phyloP scores from a whole-genome alignment of 2,888 invertebrate species.

The Resseliella maxima region DNA sequence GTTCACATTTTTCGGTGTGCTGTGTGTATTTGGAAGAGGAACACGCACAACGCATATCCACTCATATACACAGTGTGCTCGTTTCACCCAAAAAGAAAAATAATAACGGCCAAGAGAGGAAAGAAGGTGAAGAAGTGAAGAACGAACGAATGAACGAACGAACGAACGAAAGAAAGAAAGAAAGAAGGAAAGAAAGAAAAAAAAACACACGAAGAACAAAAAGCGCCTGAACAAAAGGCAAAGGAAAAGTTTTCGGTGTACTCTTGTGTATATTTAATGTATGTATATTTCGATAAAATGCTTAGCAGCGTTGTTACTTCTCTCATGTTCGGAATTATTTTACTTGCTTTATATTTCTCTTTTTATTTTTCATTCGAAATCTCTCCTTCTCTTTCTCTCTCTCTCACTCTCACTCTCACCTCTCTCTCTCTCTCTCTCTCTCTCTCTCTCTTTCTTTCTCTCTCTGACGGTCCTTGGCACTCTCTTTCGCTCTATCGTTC shows the following conservation, averaged over 20 bases:
- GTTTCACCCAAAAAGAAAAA: conserved; percentile 39
- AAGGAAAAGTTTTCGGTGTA: conserved; percentile 51
- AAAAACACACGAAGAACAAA: too few species aligned
- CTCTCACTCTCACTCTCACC: too few species aligned
- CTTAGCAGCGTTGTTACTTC: conserved; percentile 48
- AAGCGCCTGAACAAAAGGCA: conserved; percentile 51
- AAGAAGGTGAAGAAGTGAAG: too few species aligned
- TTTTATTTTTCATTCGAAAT: background rate
- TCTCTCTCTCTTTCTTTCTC: background rate
- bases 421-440: background rate
- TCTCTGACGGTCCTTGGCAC: background rate
- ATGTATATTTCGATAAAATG: conserved; percentile 50
- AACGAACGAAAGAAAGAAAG: too few species aligned
- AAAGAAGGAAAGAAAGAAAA: too few species aligned
- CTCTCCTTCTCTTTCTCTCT: too few species aligned
- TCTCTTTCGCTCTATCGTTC: background rate
- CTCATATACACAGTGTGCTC: background rate
- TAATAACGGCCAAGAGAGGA: conserved; percentile 43
- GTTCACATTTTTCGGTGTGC: background rate
- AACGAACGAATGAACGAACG: too few species aligned
- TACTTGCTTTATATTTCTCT: background rate
- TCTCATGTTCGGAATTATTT: conserved; percentile 8
- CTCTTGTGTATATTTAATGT: conserved; percentile 39
- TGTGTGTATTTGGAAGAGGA: conserved; percentile 29
- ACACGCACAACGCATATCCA: conserved; percentile 46